phyloP scores from a whole-genome alignment of 1,140 invertebrate genomes.

The Holotrichia oblita region DNA sequence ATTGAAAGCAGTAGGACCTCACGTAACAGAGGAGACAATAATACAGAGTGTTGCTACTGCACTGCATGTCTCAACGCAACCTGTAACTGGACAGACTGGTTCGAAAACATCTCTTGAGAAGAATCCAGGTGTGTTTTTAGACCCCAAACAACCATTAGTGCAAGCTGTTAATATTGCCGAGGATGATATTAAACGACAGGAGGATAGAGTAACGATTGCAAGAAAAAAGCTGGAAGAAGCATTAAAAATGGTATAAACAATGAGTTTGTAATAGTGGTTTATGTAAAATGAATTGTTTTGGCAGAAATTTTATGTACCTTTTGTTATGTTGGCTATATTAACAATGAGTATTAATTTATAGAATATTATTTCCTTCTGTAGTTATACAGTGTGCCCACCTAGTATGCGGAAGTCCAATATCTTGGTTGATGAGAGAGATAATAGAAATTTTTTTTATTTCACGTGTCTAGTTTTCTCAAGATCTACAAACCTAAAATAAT shows the following conservation, averaged over 20 bases:
- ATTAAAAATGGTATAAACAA: conserved; percentile 59
- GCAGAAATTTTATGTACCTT: too few species aligned
- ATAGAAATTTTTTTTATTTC: too few species aligned
- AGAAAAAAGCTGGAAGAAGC: conserved; percentile 87
- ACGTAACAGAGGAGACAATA: conserved; percentile 89
- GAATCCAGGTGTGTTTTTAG: conserved; percentile 94
- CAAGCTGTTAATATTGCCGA: conserved; percentile 90
- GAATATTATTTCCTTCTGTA: too few species aligned
- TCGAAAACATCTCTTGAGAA: conserved; percentile 85
- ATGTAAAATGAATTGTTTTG: too few species aligned
- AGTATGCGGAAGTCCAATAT: too few species aligned
- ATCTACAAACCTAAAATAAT: too few species aligned
- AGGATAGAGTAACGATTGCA: conserved; percentile 86
- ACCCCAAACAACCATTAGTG: conserved; percentile 96
- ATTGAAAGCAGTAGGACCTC: conserved; percentile 91
- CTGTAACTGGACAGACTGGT: conserved; percentile 91
- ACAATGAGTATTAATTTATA: too few species aligned
- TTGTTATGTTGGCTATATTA: too few species aligned
- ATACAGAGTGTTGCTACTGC: conserved; percentile 91
- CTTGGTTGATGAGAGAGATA: too few species aligned
- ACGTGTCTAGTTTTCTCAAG: too few species aligned
- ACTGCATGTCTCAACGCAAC: conserved; percentile 80
- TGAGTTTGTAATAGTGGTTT: background rate
- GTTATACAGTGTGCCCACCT: too few species aligned
- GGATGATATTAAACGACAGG: conserved; percentile 92